These are phyloP conservation scores for Leucozona laternaria DNA, from an alignment of 2,888 invertebrate species.

Conservation along the genomic window DNA sequence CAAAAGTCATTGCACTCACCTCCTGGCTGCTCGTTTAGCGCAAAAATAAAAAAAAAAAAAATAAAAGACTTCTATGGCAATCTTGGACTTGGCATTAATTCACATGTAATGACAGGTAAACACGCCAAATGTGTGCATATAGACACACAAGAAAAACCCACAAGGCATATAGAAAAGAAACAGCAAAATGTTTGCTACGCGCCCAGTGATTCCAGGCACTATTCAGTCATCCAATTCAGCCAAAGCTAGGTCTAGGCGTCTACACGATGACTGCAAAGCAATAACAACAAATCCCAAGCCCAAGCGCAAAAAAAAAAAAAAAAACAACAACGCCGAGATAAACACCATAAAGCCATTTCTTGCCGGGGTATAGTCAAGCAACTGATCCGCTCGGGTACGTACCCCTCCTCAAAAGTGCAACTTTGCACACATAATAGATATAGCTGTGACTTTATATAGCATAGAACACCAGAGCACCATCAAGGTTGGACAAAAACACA, in stretches of 20 bases:
- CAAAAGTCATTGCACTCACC: slow-evolving; percentile 70
- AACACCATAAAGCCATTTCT: slow-evolving; percentile 37
- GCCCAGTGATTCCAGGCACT: slow-evolving; percentile 55
- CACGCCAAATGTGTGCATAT: slow-evolving; percentile 71
- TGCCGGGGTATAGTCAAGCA: slow-evolving; percentile 32
- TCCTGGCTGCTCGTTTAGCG: slow-evolving; percentile 52
- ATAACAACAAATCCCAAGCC: neutral
- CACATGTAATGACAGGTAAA: slow-evolving; percentile 74
- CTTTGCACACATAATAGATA: slow-evolving; percentile 50
- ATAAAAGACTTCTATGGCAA: slow-evolving; percentile 59
- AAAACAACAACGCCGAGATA: slow-evolving; percentile 24
- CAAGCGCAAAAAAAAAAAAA: slow-evolving; percentile 7
- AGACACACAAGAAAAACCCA: slow-evolving; percentile 55
- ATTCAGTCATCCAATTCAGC: slow-evolving; percentile 65
- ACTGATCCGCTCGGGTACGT: slow-evolving; percentile 36
- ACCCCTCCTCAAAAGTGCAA: slow-evolving; percentile 4
- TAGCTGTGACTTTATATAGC: slow-evolving; percentile 36
- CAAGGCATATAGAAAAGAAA: slow-evolving; percentile 41
- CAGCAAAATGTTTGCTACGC: slow-evolving; percentile 38
- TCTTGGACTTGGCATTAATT: slow-evolving; percentile 75
- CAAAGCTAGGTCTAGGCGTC: slow-evolving; percentile 50
- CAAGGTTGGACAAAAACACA: slow-evolving; percentile 58
- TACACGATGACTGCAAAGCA: slow-evolving; percentile 9
- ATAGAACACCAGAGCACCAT: slow-evolving; percentile 51
- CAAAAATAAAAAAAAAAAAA: neutral